Evolutionary conservation across 2,113 vertebrate species (phyloP).

Genomic region (Mus pahari): DNA sequence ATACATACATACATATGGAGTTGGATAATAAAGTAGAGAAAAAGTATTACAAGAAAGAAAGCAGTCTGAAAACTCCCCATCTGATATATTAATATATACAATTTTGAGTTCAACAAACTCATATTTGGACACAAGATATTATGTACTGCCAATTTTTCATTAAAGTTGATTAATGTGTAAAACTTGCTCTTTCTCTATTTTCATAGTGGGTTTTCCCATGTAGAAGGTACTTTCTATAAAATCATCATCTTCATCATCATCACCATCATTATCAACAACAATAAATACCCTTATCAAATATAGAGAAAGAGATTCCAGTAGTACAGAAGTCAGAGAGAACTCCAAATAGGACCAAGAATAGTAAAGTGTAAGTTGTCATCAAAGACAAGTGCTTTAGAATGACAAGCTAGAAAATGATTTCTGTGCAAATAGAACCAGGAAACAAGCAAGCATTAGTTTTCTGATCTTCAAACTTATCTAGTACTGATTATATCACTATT

Average conservation of each 20-base stretch:
- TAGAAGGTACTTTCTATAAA: neutral
- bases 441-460: neutral
- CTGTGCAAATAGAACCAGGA: neutral
- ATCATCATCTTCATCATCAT: too few species aligned
- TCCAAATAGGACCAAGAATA: neutral
- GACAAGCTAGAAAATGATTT: neutral
- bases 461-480: neutral
- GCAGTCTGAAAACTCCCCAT: neutral
- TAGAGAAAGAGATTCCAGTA: neutral
- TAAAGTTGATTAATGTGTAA: neutral
- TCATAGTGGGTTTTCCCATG: too few species aligned
- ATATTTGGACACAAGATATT: neutral
- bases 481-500: neutral
- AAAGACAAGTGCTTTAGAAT: neutral
- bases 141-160: neutral
- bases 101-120: neutral
- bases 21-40: neutral
- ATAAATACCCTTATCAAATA: neutral
- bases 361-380: neutral
- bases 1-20: too few species aligned
- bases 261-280: too few species aligned
- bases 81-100: too few species aligned
- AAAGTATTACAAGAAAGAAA: neutral
- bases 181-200: neutral
- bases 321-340: too few species aligned